phyloP scores from a whole-genome alignment of 1,140 invertebrate genomes.

The Ganaspis sp. region DNA sequence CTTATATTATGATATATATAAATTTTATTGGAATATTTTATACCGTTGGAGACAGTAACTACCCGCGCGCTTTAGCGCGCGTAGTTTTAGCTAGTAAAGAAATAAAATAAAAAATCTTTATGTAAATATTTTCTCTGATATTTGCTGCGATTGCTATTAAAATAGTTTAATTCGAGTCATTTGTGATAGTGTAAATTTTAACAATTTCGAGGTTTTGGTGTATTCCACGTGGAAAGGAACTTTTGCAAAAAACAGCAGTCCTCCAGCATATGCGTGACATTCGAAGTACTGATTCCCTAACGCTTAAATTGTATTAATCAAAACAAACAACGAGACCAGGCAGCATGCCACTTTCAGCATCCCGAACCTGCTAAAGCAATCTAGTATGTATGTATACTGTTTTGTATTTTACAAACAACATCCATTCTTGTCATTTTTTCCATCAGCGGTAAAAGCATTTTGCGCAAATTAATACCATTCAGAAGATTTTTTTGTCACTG shows the following conservation, averaged over 20 bases:
- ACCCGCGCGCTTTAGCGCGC: too few relatives aligned
- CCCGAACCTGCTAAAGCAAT: slow-evolving; percentile 1
- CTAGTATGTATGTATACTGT: slow-evolving; percentile 16
- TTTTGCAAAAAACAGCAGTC: not conserved
- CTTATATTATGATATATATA: too few relatives aligned
- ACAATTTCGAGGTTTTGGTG: not conserved
- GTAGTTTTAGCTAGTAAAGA: too few relatives aligned
- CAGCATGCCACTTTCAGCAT: slow-evolving; percentile 13
- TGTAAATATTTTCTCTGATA: too few relatives aligned
- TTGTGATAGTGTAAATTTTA: not conserved
- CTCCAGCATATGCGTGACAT: slow-evolving; percentile 4
- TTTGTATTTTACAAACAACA: not conserved
- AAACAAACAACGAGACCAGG: slow-evolving; percentile 17
- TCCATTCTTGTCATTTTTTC: not conserved
- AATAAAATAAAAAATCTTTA: too few relatives aligned
- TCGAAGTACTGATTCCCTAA: not conserved
- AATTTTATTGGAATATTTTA: too few relatives aligned
- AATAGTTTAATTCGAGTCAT: too few relatives aligned
- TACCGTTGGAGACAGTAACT: too few relatives aligned
- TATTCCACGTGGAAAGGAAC: not conserved
- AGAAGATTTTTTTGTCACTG: too few relatives aligned
- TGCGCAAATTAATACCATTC: too few relatives aligned
- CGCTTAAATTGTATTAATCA: slow-evolving; percentile 11
- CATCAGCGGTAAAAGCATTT: not conserved
- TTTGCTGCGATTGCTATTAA: too few relatives aligned